Conservation (phyloP, 2,888 invertebrate species). For the Julus scandinavius region DNA sequence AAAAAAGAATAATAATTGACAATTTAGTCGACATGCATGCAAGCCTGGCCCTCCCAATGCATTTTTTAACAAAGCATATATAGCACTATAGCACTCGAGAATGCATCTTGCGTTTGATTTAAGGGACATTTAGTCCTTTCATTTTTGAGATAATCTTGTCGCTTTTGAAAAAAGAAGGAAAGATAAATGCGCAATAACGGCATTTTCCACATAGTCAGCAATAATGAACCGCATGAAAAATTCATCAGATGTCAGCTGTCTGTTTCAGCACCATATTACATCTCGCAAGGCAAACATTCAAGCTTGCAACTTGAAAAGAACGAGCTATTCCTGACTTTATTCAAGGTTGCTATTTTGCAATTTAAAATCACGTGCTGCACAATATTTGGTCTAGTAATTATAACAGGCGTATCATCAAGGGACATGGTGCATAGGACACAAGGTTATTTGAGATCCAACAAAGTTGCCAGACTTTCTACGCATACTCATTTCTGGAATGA, state of each 20-base stretch:
- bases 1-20: not conserved
- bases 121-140: conserved; percentile 17
- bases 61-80: not conserved
- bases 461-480: not conserved
- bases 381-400: not conserved
- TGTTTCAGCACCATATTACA: not conserved
- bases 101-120: conserved; percentile 5
- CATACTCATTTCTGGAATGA: not conserved
- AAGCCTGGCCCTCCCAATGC: not conserved
- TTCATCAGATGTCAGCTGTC: conserved; percentile 28
- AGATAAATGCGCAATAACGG: conserved; percentile 16
- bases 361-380: not conserved
- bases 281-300: not conserved
- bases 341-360: not conserved
- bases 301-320: not conserved
- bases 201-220: conserved; percentile 18
- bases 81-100: not conserved
- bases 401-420: not conserved
- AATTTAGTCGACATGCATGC: not conserved
- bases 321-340: not conserved
- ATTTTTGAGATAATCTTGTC: conserved; percentile 33
- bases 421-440: not conserved
- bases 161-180: not conserved
- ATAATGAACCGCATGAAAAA: not conserved
- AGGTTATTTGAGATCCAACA: not conserved